Evolutionary conservation across 2,888 invertebrate species (phyloP), one percentile per base, ranked within the genome.

Genomic region (Tiliacea aurago): DNA sequence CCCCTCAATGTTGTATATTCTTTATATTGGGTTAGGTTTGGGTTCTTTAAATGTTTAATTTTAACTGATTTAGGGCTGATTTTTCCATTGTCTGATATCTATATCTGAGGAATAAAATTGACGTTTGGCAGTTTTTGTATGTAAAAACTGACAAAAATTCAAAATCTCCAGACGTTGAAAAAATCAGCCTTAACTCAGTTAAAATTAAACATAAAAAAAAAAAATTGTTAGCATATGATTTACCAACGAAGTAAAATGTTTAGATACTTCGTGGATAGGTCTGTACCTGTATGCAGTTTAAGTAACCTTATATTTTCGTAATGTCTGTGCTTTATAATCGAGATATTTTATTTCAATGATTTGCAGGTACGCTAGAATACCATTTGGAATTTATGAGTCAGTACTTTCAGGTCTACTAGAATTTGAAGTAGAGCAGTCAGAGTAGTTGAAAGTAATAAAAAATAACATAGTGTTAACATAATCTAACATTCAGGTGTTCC

Each of bases 361-460:
- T 95, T 94, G 71, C 95, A 95, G 95, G 92, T 94, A 91, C 71
- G 68, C 80, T 95, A 88, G 90, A 87, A 81, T 95, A 94, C 90
- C 79, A 87, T 83, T 73, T 95, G 93, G 91, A 93, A 67, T 89
- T 92, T 68, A 82, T 87, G 85, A 94, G 95, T 95, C 94, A 94
- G 94, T 95, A 94, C 89, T 88, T 82, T 84, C 73, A 90, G 84
- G 84, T 89, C 85, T 80, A 85, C 84, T 87, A 84, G 83, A 64
- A 68, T 79, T 84, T 88, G 86, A 84, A 81, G 80, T 87, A 88
- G 85, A 84, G 45, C 80, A 81, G 65, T 89, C 89, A 56, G 95
- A 98, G 98, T 98, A 79, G 64, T 74, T 66, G 11, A 74, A 64
- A 61, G 49, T 81, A 76, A 55, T 73, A 73, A 6, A 41, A 56